Evolutionary conservation across 2,888 invertebrate genomes (phyloP).

Genomic region (Patella ulyssiponensis): DNA sequence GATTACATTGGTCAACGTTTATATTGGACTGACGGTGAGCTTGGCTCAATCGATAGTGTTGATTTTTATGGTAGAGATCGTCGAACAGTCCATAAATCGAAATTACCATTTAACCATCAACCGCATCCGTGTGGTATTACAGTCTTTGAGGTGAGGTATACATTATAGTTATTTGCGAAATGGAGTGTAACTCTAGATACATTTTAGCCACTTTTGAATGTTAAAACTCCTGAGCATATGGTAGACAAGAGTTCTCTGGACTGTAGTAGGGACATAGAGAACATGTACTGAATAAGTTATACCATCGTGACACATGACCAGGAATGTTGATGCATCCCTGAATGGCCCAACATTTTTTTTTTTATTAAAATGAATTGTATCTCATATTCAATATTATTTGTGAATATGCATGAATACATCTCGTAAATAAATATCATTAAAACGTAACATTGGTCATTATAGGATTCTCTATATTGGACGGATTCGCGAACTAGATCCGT

Average conservation of each 20-base stretch:
- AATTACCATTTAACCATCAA: conserved; percentile 83
- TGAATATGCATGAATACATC: too few relatives aligned
- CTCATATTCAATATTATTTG: too few relatives aligned
- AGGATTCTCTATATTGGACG: conserved; percentile 95
- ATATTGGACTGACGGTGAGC: conserved; percentile 97
- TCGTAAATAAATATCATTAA: too few relatives aligned
- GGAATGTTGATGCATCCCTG: neutral
- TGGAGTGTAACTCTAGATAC: neutral
- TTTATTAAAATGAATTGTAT: too few relatives aligned
- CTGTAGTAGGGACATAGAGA: too few relatives aligned
- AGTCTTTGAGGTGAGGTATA: conserved; percentile 83
- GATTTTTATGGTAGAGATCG: conserved; percentile 89
- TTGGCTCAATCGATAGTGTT: conserved; percentile 89
- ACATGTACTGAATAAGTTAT: too few relatives aligned
- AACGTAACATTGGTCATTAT: conserved; percentile 11
- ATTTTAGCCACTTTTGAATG: too few relatives aligned
- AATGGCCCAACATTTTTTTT: too few relatives aligned
- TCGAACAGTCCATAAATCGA: conserved; percentile 76
- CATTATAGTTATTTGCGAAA: neutral
- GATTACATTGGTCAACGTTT: conserved; percentile 90
- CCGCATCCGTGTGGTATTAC: conserved; percentile 97
- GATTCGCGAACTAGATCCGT: conserved; percentile 97
- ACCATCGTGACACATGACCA: too few relatives aligned
- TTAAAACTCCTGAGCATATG: too few relatives aligned
- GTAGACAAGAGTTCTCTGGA: too few relatives aligned